Base-by-base conservation (phyloP, 2,888 invertebrate genomes). In the Melieria picta region DNA sequence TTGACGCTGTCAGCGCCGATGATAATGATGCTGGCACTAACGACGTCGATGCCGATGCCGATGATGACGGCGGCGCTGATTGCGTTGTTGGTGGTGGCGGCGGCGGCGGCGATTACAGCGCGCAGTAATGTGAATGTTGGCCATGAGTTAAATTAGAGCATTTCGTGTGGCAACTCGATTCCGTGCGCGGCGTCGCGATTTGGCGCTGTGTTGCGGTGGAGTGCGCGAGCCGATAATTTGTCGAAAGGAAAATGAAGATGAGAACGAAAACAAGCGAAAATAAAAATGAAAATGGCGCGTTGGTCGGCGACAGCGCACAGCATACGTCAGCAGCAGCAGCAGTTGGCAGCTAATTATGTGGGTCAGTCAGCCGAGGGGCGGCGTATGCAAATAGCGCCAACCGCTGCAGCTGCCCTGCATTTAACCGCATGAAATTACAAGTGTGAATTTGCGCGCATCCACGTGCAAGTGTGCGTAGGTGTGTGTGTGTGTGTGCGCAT, bases 121-220 rank as follows among this genome's bases (percentile, higher is more conserved):
- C 5, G 48, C 52, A 55, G 52, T 64, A 70, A 71, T 73, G 65
- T 58, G 71, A 50, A 62, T 52, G 62, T 68, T 48, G 74, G 46
- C 69, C 69, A 63, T 74, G 72, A 74, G 67, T 65, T 55, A 72
- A 74, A 69, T 72, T 74, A 72, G 74, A 69, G 60, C 74, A 62
- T 71, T 74, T 66, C 65, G 47, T 55, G 46, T 52, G 60, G 42
- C 30, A 47, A 48, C 45, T 52, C 48, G 48, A 50, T 48, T 30
- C n/a, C 30, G 30, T 30, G 30, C 30, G 30, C 2, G 30, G 30
- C 30, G 30, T 30, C 30, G 30, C 30, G 30, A 30, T 30, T 30
- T 2, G 30, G 1, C 30, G 30, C 30, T 30, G 30, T 30, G 30
- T 30, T 30, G 30, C 30, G 30, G 30, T 30, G 30, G 30, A 30